Conservation (phyloP, 2,888 invertebrate species). For the Lycia hirtaria region DNA sequence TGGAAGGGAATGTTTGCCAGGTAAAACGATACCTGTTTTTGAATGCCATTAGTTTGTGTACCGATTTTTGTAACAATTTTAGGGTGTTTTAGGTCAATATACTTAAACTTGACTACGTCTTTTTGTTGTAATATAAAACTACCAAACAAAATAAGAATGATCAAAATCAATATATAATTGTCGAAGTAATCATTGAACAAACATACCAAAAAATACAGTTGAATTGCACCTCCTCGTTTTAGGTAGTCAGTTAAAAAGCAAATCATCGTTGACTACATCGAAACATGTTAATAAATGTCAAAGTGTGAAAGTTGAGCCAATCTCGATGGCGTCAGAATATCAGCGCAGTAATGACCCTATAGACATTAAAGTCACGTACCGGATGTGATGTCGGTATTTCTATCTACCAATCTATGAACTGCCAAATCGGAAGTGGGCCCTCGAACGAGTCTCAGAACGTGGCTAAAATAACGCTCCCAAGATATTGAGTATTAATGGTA, state of each 20-base stretch:
- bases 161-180: too few species aligned
- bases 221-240: too few species aligned
- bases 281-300: too few species aligned
- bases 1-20: conserved; percentile 30
- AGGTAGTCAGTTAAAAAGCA: too few species aligned
- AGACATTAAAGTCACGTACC: conserved; percentile 47
- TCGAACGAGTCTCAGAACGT: conserved; percentile 31
- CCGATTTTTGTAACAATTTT: neutral
- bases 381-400: conserved; percentile 38
- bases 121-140: too few species aligned
- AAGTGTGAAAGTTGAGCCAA: too few species aligned
- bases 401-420: conserved; percentile 36
- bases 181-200: too few species aligned
- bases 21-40: conserved; percentile 24
- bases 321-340: too few species aligned
- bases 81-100: neutral
- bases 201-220: too few species aligned
- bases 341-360: conserved; percentile 38
- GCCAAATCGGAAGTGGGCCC: conserved; percentile 34
- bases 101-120: too few species aligned
- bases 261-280: too few species aligned
- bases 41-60: conserved; percentile 17
- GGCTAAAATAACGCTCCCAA: conserved; percentile 27
- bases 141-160: too few species aligned
- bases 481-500: conserved; percentile 4